These are phyloP conservation scores for Rhopilema esculentum DNA, from an alignment of 30 jellyfish, hydroid and myxozoan species.

Conservation along the genomic window DNA sequence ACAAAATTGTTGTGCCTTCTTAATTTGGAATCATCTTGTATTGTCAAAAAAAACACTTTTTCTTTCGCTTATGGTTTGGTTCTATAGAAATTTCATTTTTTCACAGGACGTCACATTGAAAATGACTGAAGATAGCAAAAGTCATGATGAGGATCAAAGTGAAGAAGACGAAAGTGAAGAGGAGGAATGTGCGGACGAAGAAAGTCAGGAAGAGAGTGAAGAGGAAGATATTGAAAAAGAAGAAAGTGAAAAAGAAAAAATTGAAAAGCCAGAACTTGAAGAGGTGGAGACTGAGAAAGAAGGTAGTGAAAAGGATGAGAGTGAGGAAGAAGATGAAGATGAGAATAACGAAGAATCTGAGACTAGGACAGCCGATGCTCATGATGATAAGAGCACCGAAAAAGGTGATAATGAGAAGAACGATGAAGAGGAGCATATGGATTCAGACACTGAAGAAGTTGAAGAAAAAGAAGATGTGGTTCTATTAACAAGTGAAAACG, in stretches of 20 bases:
- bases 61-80: no score
- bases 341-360: constrained; percentile 29
- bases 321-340: constrained; percentile 38
- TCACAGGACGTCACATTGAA: constrained; percentile 81
- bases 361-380: background rate
- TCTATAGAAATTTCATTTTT: background rate
- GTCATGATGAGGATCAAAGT: constrained; percentile 50
- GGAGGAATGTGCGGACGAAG: constrained; percentile 55
- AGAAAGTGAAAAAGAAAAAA: constrained; percentile 45
- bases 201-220: constrained; percentile 33
- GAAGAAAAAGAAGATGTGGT: background rate
- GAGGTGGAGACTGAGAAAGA: constrained; percentile 32
- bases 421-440: constrained; percentile 4
- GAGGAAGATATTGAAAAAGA: constrained; percentile 64
- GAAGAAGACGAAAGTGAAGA: constrained; percentile 72
- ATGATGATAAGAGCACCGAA: constrained; percentile 16
- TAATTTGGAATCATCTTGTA: no score
- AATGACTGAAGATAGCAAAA: constrained; percentile 41
- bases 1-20: no score
- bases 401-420: background rate
- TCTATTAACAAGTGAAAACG: background rate
- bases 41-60: no score
- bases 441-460: background rate
- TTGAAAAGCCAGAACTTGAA: constrained; percentile 41
- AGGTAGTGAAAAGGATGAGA: background rate